phyloP scores from a whole-genome alignment of 2,888 invertebrate species.

The Diachrysia chrysitis region DNA sequence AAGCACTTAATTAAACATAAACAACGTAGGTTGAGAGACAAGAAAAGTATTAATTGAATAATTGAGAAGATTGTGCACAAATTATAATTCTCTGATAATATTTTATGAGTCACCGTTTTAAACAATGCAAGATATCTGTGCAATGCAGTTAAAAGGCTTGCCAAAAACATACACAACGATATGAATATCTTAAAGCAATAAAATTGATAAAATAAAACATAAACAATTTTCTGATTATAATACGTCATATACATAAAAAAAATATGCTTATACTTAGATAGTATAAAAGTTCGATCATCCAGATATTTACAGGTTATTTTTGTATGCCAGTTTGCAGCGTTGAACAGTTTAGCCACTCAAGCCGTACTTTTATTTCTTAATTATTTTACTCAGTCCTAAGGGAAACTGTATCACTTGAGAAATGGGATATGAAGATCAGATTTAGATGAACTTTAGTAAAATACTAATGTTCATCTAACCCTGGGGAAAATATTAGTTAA shows the following conservation, averaged over 20 bases:
- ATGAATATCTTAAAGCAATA: constrained; percentile 24
- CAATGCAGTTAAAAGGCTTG: constrained; percentile 7
- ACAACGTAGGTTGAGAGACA: neutral
- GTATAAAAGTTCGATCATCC: no score
- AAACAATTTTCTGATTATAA: constrained; percentile 6
- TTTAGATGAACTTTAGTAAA: no score
- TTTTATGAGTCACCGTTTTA: constrained; percentile 17
- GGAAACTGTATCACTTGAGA: no score
- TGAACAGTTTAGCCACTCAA: no score
- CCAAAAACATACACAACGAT: constrained; percentile 5
- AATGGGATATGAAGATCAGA: no score
- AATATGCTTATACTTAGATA: neutral
- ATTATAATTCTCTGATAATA: neutral
- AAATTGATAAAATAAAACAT: constrained; percentile 25
- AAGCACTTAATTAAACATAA: neutral
- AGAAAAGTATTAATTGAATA: constrained; percentile 20
- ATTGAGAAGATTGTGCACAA: constrained; percentile 19
- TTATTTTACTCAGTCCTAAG: no score
- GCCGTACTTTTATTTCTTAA: no score
- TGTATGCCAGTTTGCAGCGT: no score
- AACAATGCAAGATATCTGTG: constrained; percentile 25
- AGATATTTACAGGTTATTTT: no score
- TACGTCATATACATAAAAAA: neutral
- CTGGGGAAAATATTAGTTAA: no score
- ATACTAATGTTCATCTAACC: no score